Evolutionary conservation across 2,888 invertebrate species (phyloP).

Genomic region (Allygus modestus): DNA sequence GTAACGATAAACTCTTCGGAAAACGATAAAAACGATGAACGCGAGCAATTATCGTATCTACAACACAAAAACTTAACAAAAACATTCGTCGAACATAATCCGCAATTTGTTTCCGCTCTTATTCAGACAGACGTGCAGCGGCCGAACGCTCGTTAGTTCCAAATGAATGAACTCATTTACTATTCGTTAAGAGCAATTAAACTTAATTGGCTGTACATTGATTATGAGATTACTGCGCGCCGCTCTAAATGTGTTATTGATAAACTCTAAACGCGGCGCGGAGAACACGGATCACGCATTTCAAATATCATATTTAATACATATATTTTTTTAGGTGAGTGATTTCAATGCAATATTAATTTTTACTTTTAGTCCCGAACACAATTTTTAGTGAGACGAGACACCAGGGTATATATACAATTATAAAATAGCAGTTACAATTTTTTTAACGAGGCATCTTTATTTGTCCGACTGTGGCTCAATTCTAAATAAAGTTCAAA

Average conservation of each 20-base stretch:
- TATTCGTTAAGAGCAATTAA: slow-evolving; percentile 43
- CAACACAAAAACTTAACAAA: slow-evolving; percentile 6
- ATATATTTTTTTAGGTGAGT: no score
- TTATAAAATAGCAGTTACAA: no score
- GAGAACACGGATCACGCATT: background rate
- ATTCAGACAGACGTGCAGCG: background rate
- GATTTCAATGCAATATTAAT: no score
- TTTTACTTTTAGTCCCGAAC: no score
- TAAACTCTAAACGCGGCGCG: background rate
- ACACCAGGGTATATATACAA: no score
- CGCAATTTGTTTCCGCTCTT: slow-evolving; percentile 8
- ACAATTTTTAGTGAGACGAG: no score
- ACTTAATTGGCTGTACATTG: slow-evolving; percentile 34
- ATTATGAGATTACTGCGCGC: slow-evolving; percentile 10
- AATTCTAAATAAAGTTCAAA: no score
- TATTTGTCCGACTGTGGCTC: no score
- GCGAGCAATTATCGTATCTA: background rate
- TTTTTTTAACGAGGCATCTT: no score
- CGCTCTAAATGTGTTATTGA: slow-evolving; percentile 22
- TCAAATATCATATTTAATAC: no score
- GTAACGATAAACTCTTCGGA: no score
- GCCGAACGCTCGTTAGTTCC: slow-evolving; percentile 8
- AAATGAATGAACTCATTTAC: slow-evolving; percentile 15
- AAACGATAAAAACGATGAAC: background rate
- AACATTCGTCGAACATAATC: slow-evolving; percentile 33